phyloP scores from a whole-genome alignment of 2,113 vertebrate species.

The Trinectes maculatus region DNA sequence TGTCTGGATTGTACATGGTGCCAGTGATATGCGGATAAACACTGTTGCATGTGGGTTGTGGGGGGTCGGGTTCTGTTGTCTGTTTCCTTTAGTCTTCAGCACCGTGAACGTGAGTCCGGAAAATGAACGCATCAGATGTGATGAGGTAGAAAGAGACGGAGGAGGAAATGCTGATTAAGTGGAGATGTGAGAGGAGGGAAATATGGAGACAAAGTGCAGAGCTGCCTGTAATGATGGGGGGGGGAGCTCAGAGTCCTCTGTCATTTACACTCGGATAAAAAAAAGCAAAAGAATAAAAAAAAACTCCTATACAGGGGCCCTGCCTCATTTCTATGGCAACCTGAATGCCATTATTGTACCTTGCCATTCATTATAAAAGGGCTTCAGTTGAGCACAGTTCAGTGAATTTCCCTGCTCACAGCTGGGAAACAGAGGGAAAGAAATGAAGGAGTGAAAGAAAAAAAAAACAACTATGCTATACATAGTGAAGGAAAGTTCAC shows the following conservation, averaged over 20 bases:
- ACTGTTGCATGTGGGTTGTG: not conserved
- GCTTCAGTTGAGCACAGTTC: slow-evolving; percentile 84
- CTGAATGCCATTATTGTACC: slow-evolving; percentile 95
- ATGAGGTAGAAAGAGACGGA: slow-evolving; percentile 2
- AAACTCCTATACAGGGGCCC: slow-evolving; percentile 90
- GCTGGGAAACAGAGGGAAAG: slow-evolving; percentile 47
- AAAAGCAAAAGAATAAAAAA: slow-evolving; percentile 63
- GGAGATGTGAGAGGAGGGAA: slow-evolving; percentile 12
- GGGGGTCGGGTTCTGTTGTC: slow-evolving; percentile 6
- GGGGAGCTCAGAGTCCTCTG: slow-evolving; percentile 86
- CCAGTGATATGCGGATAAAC: slow-evolving; percentile 12
- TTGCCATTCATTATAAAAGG: slow-evolving; percentile 99
- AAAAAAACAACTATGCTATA: slow-evolving; percentile 3
- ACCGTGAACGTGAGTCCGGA: too few species aligned
- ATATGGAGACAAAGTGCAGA: slow-evolving; percentile 40
- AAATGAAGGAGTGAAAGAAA: slow-evolving; percentile 42
- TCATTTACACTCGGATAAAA: slow-evolving; percentile 85
- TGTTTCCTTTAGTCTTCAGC: not conserved
- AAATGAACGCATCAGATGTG: slow-evolving; percentile 28
- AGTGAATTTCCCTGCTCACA: slow-evolving; percentile 54
- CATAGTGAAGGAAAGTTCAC: slow-evolving; percentile 1
- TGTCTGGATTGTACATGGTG: not conserved
- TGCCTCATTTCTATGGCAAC: slow-evolving; percentile 97
- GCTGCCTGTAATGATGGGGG: slow-evolving; percentile 25
- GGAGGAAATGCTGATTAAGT: slow-evolving; percentile 23